Evolutionary conservation across 2,888 invertebrate species (phyloP).

Genomic region (Pandemis cinnamomeana): DNA sequence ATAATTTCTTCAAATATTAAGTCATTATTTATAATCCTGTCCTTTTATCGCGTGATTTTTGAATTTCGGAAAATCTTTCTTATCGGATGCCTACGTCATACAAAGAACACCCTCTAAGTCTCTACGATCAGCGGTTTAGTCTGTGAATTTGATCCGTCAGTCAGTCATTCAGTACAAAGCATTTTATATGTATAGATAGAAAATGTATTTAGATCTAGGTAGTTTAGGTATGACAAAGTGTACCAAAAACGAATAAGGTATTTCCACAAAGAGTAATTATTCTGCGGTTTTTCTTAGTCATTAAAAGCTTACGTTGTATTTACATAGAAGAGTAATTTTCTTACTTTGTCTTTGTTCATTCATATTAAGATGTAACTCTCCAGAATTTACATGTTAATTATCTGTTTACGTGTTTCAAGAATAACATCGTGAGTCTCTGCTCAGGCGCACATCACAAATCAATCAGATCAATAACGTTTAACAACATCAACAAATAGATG

Average conservation of each 20-base stretch:
- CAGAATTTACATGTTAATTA: background rate
- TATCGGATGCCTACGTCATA: no score
- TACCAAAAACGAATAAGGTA: background rate
- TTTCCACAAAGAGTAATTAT: background rate
- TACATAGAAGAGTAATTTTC: background rate
- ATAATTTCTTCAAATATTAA: no score
- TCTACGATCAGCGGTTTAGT: no score
- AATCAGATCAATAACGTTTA: slow-evolving; percentile 17
- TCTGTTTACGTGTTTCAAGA: background rate
- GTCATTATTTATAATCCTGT: no score
- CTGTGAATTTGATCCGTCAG: no score
- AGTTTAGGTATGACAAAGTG: background rate
- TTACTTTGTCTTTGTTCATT: background rate
- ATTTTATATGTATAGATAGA: no score
- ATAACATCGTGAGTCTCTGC: slow-evolving; percentile 12
- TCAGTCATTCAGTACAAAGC: no score
- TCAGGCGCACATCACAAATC: slow-evolving; percentile 14
- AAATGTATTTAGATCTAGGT: no score
- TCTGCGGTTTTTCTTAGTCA: background rate
- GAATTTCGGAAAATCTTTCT: no score
- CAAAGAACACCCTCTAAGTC: no score
- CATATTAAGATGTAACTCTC: background rate
- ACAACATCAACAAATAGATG: slow-evolving; percentile 10
- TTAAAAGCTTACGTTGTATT: background rate
- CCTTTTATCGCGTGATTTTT: no score